Base-by-base conservation (phyloP, 2,113 vertebrate genomes). In the Cyprinus carpio region DNA sequence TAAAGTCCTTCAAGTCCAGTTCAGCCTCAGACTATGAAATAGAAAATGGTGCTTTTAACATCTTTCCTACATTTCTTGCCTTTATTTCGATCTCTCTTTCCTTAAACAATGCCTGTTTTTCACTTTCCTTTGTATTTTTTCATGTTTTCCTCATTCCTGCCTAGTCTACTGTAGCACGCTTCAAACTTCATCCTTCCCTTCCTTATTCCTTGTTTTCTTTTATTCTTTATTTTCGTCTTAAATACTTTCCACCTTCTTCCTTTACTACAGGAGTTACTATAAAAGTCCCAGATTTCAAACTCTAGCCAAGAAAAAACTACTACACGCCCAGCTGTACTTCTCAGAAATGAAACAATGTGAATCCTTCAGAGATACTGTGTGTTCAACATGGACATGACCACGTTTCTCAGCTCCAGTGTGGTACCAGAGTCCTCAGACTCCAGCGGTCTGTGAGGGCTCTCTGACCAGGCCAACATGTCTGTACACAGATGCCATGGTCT, bases 401-500 rank as follows among this genome's bases (percentile, higher is more conserved):
- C 0, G 15, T 79, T 18, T 62, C 15, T 40, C 62, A 72, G 34
- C 77, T 25, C 23, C 20, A 13, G 31, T 9, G 76, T 7, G 37
- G 12, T 64, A 23, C 11, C 74, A 78, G 80, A 56, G 29, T 87
- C 27, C 75, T 84, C 49, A 49, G 11, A 84, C 34, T 72, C 10
- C 27, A 82, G 49, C 75, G 60, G 23, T 31, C 40, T 49, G n/a
- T 37, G 37, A 58, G 51, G 51, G 60, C 72, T 58, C 40, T 25
- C 71, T 54, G 25, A 64, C 20, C 79, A 31, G 25, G 13, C 56
- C 69, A 72, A 75, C 74, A 72, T 16, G 62, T 81, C 25, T 67
- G 69, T 46, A n/a, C 16, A 75, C n/a, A 75, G 23, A 81, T 65
- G 79, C 79, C 40, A 67, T 2, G 40, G 25, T 27, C 60, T 6